Percentiles rank a stretch among this genome's conserved stretches.
Conservation (phyloP, 2,113 vertebrate genomes). For the Suncus etruscus region DNA sequence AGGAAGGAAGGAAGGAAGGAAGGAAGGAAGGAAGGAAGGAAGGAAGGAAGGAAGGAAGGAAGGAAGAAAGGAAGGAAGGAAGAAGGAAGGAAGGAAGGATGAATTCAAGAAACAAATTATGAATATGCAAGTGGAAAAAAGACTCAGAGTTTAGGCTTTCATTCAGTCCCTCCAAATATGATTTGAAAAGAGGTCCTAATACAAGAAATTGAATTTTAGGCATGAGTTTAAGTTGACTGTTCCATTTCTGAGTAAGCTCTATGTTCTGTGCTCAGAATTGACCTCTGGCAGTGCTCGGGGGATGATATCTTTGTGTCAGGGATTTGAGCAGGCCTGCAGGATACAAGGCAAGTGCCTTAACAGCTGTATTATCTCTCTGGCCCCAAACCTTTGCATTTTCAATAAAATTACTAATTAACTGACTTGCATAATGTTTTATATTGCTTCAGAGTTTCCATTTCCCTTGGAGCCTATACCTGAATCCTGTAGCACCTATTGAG, state of each 20-base stretch:
- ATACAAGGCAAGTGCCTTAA: too few relatives aligned
- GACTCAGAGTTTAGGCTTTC: not conserved
- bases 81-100: not conserved
- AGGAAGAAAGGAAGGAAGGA: slow-evolving; percentile 15
- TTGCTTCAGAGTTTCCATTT: slow-evolving; percentile 47
- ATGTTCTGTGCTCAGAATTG: too few relatives aligned
- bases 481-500: not conserved
- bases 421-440: slow-evolving; percentile 37
- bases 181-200: slow-evolving; percentile 15
- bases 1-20: too few relatives aligned
- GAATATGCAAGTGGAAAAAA: not conserved
- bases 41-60: slow-evolving; percentile 31
- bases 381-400: too few relatives aligned
- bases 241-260: slow-evolving; percentile 24
- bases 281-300: too few relatives aligned
- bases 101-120: slow-evolving; percentile 12
- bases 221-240: slow-evolving; percentile 37
- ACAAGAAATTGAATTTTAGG: not conserved
- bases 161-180: slow-evolving; percentile 7
- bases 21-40: slow-evolving; percentile 33
- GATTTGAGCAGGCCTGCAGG: too few relatives aligned
- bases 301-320: not conserved
- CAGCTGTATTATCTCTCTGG: too few relatives aligned
- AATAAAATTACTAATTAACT: not conserved
- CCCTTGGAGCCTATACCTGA: slow-evolving; percentile 14